phyloP scores from a whole-genome alignment of 2,113 vertebrate genomes.

The Diglossa brunneiventris region DNA sequence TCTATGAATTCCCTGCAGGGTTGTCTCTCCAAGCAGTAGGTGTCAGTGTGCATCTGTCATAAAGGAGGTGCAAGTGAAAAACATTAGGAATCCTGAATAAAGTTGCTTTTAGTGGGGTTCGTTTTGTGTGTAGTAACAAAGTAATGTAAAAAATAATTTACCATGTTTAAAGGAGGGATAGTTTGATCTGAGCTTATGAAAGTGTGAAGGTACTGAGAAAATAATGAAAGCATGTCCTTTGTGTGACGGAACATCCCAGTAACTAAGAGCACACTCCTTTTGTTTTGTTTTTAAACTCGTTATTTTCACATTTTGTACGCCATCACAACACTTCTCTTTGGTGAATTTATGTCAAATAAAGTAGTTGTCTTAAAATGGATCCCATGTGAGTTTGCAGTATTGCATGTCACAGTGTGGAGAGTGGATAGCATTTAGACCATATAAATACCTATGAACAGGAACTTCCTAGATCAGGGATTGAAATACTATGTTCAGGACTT shows the following conservation, averaged over 20 bases:
- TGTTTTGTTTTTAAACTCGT: not conserved
- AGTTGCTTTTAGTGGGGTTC: not conserved
- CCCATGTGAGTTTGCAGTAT: not conserved
- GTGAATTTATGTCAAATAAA: not conserved
- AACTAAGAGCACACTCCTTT: not conserved
- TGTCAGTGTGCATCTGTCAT: constrained; percentile 9
- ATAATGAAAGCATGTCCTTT: not conserved
- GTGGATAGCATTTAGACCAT: not conserved
- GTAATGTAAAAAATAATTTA: not conserved
- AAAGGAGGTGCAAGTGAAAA: not conserved
- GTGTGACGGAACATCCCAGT: not conserved
- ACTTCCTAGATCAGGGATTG: not conserved
- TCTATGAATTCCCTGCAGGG: not conserved
- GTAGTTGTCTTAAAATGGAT: not conserved
- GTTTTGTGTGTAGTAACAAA: not conserved
- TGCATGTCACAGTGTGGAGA: not conserved
- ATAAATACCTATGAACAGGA: not conserved
- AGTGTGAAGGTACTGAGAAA: not conserved
- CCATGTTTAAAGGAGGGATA: not conserved
- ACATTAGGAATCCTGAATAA: not conserved
- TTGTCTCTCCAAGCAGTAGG: constrained; percentile 32
- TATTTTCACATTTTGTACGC: not conserved
- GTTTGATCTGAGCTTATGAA: not conserved
- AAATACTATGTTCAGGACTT: not conserved
- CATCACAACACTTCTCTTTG: not conserved